Percentiles rank a stretch among this genome's conserved stretches.
These are phyloP conservation scores for Notoglanidium macrostoma DNA, from an alignment of 2,797 vertebrate genomes.

Conservation along the genomic window DNA sequence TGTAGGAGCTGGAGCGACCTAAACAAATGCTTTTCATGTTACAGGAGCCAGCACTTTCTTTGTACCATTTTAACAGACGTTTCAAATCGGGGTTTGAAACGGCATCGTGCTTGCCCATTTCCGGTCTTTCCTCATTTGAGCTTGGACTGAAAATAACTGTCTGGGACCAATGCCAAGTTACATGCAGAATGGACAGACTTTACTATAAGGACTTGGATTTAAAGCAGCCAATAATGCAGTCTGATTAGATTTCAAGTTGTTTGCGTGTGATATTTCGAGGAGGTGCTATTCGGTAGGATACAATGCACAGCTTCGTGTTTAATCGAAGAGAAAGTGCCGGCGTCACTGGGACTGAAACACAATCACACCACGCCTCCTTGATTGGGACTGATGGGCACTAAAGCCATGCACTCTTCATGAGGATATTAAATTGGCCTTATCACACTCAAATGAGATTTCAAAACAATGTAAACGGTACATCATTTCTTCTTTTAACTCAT, in stretches of 20 bases:
- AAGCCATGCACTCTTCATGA: background rate
- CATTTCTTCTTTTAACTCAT: background rate
- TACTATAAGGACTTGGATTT: slow-evolving; percentile 4
- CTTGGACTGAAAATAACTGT: background rate
- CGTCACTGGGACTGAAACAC: background rate
- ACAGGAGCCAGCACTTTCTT: background rate
- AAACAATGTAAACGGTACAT: background rate
- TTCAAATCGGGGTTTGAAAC: background rate
- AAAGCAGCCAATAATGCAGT: background rate
- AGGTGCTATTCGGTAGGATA: background rate
- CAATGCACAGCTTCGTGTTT: background rate
- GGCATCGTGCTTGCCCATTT: background rate
- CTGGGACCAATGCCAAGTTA: background rate
- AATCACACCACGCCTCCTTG: background rate
- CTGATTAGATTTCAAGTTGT: background rate
- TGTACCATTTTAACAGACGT: background rate
- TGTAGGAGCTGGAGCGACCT: background rate
- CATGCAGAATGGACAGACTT: background rate
- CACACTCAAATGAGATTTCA: background rate
- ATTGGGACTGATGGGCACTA: background rate
- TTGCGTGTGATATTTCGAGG: background rate
- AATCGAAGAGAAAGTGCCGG: background rate
- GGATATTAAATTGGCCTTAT: background rate
- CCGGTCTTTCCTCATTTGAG: background rate
- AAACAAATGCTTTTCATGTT: background rate